phyloP scores from a whole-genome alignment of 2,797 vertebrate genomes.

The Melanogrammus aeglefinus region DNA sequence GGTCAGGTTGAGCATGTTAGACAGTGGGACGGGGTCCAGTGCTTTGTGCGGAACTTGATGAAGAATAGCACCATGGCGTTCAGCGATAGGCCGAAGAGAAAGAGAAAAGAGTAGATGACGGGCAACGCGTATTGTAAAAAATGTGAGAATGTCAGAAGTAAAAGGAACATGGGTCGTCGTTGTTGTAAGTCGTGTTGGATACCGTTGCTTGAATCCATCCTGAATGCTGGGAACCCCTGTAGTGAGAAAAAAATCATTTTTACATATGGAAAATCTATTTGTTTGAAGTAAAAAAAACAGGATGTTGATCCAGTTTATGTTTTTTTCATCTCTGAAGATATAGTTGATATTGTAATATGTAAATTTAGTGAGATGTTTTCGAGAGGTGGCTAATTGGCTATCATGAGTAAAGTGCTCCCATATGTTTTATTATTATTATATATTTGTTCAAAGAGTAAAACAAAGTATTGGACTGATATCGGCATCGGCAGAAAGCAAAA shows the following conservation, averaged over 20 bases:
- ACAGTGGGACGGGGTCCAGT: slow-evolving; percentile 91
- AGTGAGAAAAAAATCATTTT: background rate
- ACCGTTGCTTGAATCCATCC: slow-evolving; percentile 8
- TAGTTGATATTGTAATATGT: too few species aligned
- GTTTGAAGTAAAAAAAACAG: too few species aligned
- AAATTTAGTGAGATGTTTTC: too few species aligned
- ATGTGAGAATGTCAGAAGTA: slow-evolving; percentile 80
- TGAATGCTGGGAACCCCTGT: background rate
- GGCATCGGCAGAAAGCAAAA: too few species aligned
- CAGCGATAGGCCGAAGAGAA: slow-evolving; percentile 82
- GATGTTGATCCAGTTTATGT: too few species aligned
- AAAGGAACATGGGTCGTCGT: slow-evolving; percentile 75
- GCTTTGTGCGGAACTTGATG: slow-evolving; percentile 87
- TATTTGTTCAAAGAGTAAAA: too few species aligned
- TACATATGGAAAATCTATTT: too few species aligned
- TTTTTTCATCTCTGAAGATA: too few species aligned
- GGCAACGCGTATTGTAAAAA: slow-evolving; percentile 80
- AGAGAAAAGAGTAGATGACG: slow-evolving; percentile 84
- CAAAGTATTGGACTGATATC: too few species aligned
- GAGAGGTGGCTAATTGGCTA: too few species aligned
- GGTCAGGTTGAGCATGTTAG: slow-evolving; percentile 95
- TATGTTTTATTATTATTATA: too few species aligned
- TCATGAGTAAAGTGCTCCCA: too few species aligned
- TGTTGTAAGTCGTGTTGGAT: background rate
- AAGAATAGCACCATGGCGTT: slow-evolving; percentile 82